Conservation (phyloP, 2,888 invertebrate genomes). For the Danaus chrysippus region DNA sequence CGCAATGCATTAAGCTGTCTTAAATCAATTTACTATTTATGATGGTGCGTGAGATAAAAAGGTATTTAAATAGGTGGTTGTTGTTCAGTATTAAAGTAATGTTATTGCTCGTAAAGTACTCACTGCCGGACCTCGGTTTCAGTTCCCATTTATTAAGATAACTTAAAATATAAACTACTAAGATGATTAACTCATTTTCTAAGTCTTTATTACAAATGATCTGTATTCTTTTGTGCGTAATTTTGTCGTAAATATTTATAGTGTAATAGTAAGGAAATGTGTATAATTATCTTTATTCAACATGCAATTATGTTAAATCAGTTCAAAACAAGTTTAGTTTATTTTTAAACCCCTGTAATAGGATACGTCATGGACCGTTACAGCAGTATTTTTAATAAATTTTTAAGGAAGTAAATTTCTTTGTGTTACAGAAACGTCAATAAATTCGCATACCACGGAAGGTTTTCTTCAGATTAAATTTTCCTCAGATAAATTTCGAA, state of each 20-base stretch:
- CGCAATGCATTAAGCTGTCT: conserved; percentile 33
- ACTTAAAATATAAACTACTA: conserved; percentile 45
- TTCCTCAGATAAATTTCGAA: too few species aligned
- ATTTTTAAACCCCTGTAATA: too few species aligned
- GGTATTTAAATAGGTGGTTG: conserved; percentile 37
- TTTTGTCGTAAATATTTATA: conserved; percentile 9
- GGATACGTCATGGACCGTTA: too few species aligned
- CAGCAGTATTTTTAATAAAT: too few species aligned
- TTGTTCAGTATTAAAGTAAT: conserved; percentile 45
- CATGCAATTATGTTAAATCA: neutral
- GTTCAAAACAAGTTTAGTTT: too few species aligned
- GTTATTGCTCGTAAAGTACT: conserved; percentile 49
- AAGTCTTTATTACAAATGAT: conserved; percentile 21
- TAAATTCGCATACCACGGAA: too few species aligned
- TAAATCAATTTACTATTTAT: conserved; percentile 44
- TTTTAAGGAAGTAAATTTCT: too few species aligned
- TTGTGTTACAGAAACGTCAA: too few species aligned
- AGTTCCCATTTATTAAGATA: conserved; percentile 56
- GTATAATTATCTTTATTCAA: neutral
- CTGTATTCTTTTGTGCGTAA: neutral
- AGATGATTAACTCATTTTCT: conserved; percentile 16
- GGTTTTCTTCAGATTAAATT: too few species aligned
- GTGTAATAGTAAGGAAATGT: neutral
- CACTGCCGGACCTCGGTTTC: conserved; percentile 42
- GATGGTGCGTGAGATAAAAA: conserved; percentile 38